Evolutionary conservation across 2,888 invertebrate genomes (phyloP).

Genomic region (Archaeoteleia sp.): DNA sequence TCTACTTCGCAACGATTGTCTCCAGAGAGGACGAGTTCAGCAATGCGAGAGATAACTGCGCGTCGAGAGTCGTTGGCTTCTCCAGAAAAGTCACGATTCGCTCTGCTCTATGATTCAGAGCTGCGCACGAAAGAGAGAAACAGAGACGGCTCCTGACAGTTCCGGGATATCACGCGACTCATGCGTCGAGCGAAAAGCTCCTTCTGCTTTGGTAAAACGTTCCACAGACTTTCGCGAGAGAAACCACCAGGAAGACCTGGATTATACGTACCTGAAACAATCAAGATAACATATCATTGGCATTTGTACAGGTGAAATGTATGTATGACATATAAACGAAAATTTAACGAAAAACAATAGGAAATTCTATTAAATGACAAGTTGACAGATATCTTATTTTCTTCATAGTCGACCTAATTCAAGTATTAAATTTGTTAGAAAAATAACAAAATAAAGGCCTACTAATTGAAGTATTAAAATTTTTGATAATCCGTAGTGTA

Average conservation of each 20-base stretch:
- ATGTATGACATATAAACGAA: no score
- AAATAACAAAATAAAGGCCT: no score
- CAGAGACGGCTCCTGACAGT: slow-evolving; percentile 52
- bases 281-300: slow-evolving; percentile 22
- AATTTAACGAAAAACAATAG: no score
- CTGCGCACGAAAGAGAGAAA: slow-evolving; percentile 36
- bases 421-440: no score
- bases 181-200: slow-evolving; percentile 36
- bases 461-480: no score
- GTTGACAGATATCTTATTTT: no score
- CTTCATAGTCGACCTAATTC: no score
- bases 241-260: slow-evolving; percentile 22
- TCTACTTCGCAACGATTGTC: slow-evolving; percentile 38
- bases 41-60: slow-evolving; percentile 56
- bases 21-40: slow-evolving; percentile 40
- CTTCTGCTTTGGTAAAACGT: slow-evolving; percentile 29
- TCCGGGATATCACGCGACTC: slow-evolving; percentile 47
- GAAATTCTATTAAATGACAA: no score
- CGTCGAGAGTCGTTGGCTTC: slow-evolving; percentile 57
- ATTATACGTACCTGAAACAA: slow-evolving; percentile 37
- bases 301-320: no score
- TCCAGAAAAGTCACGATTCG: slow-evolving; percentile 55
- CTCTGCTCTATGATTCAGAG: slow-evolving; percentile 50
- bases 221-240: slow-evolving; percentile 28
- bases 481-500: no score